Percentiles rank a stretch among this genome's conserved stretches.
Conservation (phyloP, 2,797 vertebrate genomes). For the Parotocinclus haroldoi region DNA sequence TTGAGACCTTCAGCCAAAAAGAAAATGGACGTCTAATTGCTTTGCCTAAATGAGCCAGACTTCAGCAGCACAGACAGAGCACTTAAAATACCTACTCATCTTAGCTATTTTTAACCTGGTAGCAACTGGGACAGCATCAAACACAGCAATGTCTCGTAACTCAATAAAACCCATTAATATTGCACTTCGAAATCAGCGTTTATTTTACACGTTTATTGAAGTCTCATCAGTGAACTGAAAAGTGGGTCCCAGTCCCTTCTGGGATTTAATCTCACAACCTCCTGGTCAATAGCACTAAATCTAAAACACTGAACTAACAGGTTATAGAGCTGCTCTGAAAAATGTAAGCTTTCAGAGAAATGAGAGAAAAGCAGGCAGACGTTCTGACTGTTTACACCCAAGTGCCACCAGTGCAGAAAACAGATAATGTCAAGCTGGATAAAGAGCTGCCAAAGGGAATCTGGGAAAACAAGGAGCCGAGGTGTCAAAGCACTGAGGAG, state of each 20-base stretch:
- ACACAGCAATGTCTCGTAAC: constrained; percentile 16
- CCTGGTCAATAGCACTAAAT: too few relatives aligned
- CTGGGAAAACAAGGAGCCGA: constrained; percentile 22
- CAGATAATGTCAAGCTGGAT: constrained; percentile 6
- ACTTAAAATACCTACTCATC: constrained; percentile 9
- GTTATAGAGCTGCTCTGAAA: too few relatives aligned
- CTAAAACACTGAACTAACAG: too few relatives aligned
- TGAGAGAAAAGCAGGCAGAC: neutral
- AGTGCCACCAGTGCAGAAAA: constrained; percentile 9
- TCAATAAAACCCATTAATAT: constrained; percentile 34
- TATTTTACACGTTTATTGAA: too few relatives aligned
- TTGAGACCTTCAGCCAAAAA: neutral
- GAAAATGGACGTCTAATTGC: constrained; percentile 12
- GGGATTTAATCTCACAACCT: too few relatives aligned
- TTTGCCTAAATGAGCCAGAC: neutral
- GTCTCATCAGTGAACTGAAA: too few relatives aligned
- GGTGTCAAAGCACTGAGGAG: neutral
- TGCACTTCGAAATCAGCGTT: neutral
- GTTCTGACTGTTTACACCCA: neutral
- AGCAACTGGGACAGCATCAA: constrained; percentile 23
- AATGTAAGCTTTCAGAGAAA: neutral
- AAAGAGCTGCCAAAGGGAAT: constrained; percentile 19
- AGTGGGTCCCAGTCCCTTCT: too few relatives aligned
- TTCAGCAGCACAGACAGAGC: constrained; percentile 33
- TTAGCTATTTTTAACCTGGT: constrained; percentile 33